These are phyloP conservation scores for Platynereis dumerilii DNA, from an alignment of 2,888 invertebrate genomes.

Conservation along the genomic window DNA sequence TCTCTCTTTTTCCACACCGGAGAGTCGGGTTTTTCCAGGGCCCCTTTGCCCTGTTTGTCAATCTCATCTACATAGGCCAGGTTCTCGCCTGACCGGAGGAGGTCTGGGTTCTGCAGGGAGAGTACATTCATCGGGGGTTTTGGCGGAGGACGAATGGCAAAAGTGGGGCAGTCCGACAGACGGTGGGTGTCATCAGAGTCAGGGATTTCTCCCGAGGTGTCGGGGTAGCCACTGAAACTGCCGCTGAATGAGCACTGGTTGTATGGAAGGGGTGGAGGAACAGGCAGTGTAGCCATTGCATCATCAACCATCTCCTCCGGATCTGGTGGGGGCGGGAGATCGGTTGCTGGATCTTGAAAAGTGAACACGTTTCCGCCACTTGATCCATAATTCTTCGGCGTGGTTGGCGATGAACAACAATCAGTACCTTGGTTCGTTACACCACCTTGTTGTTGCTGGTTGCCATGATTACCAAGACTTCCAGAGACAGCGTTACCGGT, in stretches of 20 bases:
- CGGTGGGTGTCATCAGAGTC: constrained; percentile 9
- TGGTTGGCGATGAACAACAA: background rate
- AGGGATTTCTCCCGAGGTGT: background rate
- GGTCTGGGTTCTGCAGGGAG: constrained; percentile 39
- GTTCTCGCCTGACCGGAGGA: constrained; percentile 14
- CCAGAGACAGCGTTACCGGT: background rate
- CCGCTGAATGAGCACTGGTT: background rate
- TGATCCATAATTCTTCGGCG: background rate
- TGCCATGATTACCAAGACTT: too few species aligned
- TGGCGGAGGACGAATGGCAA: constrained; percentile 24
- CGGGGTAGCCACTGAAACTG: background rate
- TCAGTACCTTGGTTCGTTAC: too few species aligned
- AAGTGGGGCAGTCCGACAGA: background rate
- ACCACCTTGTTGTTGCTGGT: too few species aligned
- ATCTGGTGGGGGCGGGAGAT: too few species aligned
- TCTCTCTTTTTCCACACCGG: constrained; percentile 47
- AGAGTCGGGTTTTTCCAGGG: constrained; percentile 33
- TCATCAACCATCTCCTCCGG: too few species aligned
- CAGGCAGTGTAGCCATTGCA: background rate
- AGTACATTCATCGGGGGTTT: constrained; percentile 48
- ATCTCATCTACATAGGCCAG: background rate
- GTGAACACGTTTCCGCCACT: background rate
- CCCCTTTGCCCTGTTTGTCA: background rate
- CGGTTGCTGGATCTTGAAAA: background rate
- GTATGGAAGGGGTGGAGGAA: background rate